Evolutionary conservation across 2,113 vertebrate species (phyloP), one percentile per base, ranked within the genome.

Genomic region (Dicentrarchus labrax): DNA sequence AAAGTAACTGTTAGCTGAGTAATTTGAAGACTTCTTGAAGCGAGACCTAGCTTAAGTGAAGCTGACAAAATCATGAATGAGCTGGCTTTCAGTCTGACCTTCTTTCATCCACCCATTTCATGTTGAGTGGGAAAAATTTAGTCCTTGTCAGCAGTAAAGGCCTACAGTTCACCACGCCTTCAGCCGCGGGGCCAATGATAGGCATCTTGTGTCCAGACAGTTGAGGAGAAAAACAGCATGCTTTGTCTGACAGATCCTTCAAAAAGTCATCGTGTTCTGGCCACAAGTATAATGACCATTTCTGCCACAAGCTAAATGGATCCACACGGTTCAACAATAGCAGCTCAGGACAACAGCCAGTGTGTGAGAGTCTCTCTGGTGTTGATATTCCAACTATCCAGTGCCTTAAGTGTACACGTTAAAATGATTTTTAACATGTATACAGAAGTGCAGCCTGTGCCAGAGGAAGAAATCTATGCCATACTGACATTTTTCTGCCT

Each of bases 161-260:
- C 36, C 61, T 38, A 7, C 10, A 72, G 41, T 73, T 69, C 53
- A 62, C 16, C 72, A 72, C 57, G 73, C 61, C n/a, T 67, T 11
- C 30, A 54, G 53, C 74, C 9, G 11, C 8, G 15, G 17, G 56
- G 68, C 43, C 72, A 78, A 30, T 36, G 53, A 80, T 22, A 76
- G 22, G 71, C 74, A 65, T 70, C 68, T 45, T 74, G 64, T 72
- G 47, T 72, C 53, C 80, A 77, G 62, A 83, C 78, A 50, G 39
- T 6, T 56, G n/a, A 39, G 54, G 51, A 59, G 16, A 79, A 69
- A 80, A 69, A 79, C 54, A 64, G 41, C 5, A 1, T 45, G 62
- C 15, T 70, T 80, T 57, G n/a, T 75, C 56, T 80, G 54, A 4
- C 43, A 47, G 13, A 54, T 13, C 30, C 65, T 80, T 69, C n/a